Conservation (phyloP, 2,888 invertebrate genomes). For the Argyra leucocephala region DNA sequence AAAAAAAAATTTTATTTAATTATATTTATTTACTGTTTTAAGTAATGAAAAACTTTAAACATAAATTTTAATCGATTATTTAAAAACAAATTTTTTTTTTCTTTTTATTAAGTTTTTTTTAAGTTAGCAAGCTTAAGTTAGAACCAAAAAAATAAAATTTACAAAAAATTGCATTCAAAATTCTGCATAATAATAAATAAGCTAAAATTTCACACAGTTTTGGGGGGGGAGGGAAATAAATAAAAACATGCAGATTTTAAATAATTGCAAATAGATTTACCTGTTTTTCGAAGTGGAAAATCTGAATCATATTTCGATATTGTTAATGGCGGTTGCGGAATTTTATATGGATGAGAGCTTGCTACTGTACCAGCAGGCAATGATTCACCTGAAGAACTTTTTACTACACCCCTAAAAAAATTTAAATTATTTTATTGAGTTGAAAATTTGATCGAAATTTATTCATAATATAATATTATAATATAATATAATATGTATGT, state of each 20-base stretch:
- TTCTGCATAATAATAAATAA: no score
- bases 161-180: not conserved
- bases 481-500: slow-evolving; percentile 27
- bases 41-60: no score
- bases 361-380: slow-evolving; percentile 52
- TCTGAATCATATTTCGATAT: slow-evolving; percentile 51
- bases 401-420: slow-evolving; percentile 52
- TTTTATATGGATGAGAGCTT: slow-evolving; percentile 59
- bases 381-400: slow-evolving; percentile 57
- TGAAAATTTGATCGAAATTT: not conserved
- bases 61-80: no score
- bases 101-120: no score
- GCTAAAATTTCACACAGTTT: slow-evolving; percentile 2
- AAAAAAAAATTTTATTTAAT: no score
- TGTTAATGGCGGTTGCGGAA: slow-evolving; percentile 52
- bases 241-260: no score
- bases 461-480: no score
- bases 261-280: slow-evolving; percentile 55
- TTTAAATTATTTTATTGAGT: slow-evolving; percentile 7
- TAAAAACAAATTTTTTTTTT: no score
- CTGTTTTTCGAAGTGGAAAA: slow-evolving; percentile 90
- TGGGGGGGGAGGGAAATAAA: not conserved
- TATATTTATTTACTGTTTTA: no score
- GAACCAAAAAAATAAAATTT: no score
- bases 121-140: no score